A percentile compares a stretch with the other conserved stretches of the same genome.
Conservation (phyloP, 2,797 vertebrate species). For the Hybognathus amarus region DNA sequence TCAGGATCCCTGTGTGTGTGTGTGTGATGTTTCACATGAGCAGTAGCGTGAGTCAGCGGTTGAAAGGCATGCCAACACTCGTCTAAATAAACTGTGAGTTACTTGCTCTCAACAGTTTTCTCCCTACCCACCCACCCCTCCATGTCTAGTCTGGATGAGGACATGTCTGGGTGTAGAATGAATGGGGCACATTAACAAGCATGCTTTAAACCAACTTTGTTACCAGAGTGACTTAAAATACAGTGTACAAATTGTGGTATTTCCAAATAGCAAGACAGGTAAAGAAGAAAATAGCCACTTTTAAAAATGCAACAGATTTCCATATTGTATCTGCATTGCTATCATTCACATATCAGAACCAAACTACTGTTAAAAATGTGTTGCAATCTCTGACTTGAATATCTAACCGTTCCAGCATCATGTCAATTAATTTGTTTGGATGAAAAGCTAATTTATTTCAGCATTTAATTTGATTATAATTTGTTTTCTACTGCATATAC, state of each 20-base stretch:
- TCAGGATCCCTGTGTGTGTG: neutral
- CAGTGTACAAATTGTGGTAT: neutral
- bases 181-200: neutral
- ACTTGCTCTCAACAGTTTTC: constrained; percentile 1
- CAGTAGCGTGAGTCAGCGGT: constrained; percentile 22
- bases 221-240: constrained; percentile 4
- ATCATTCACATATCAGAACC: neutral
- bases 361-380: neutral
- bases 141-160: constrained; percentile 16
- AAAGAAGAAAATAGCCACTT: neutral
- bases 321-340: neutral
- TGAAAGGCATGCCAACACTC: constrained; percentile 26
- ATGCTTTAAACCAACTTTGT: neutral
- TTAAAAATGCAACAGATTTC: neutral
- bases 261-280: neutral
- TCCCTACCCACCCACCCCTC: neutral
- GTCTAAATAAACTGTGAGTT: constrained; percentile 3
- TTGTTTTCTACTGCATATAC: too few species aligned
- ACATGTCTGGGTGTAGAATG: constrained; percentile 5
- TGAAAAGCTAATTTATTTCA: too few species aligned
- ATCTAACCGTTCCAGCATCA: neutral
- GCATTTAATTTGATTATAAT: too few species aligned
- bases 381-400: neutral
- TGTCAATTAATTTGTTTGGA: too few species aligned
- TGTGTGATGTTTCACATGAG: constrained; percentile 32